A percentile compares a stretch with the other conserved stretches of the same genome.
Evolutionary conservation across 2,888 invertebrate species (phyloP).

Genomic region (Neria commutata): DNA sequence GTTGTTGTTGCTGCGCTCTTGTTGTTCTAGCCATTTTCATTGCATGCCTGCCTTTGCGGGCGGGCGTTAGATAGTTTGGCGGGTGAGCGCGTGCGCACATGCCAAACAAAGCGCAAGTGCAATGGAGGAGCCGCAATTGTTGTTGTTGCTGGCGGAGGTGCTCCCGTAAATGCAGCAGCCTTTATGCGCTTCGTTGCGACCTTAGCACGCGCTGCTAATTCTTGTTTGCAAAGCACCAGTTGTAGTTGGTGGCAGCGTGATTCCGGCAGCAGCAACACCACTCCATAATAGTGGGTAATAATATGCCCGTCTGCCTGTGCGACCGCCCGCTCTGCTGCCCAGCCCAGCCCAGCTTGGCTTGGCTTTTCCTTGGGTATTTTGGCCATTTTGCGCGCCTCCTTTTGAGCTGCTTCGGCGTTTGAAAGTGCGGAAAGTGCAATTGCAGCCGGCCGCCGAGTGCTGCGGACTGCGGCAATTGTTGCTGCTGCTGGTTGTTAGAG

Average conservation of each 20-base stretch:
- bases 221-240: constrained; percentile 1
- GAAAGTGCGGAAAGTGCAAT: background rate
- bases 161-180: background rate
- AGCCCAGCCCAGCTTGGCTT: background rate
- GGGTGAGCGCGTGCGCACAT: constrained; percentile 1
- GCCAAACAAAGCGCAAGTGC: constrained; percentile 5
- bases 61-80: constrained; percentile 4
- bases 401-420: background rate
- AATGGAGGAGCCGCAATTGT: background rate
- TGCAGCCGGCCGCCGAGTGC: no score
- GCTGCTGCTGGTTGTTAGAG: constrained; percentile 55
- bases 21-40: constrained; percentile 15
- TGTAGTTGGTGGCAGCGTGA: background rate
- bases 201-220: constrained; percentile 17
- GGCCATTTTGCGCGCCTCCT: no score
- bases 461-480: constrained; percentile 13
- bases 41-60: constrained; percentile 43
- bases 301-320: background rate
- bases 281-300: constrained; percentile 1
- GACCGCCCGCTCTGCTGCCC: no score
- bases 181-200: background rate
- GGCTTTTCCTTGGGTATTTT: background rate
- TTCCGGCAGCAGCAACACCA: constrained; percentile 20
- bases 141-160: background rate
- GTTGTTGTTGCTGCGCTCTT: constrained; percentile 5